Evolutionary conservation across 1,140 invertebrate genomes (phyloP), one percentile per base, ranked within the genome.

Genomic region (Drosophila leontia): DNA sequence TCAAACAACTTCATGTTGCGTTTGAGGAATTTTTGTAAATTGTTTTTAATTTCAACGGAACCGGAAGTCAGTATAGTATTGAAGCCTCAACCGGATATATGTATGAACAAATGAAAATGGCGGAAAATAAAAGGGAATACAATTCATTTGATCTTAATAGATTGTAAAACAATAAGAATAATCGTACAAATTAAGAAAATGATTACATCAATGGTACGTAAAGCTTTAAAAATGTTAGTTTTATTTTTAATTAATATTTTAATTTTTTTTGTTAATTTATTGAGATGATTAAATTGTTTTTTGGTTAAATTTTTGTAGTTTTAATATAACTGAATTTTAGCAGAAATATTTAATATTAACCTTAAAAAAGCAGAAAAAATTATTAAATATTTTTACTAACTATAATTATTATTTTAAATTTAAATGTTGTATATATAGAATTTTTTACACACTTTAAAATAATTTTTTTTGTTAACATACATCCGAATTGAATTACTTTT

Each of bases 11-110:
- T 55, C 6, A 29, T 19, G 47, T 60, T 62, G 35, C 35, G 12
- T 57, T 64, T 26, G 15, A 26, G 61, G 51, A 64, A 57, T 64
- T 57, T 64, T 62, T 64, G n/a, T 13, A 34, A 57, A 64, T 64
- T 64, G 61, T 55, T 56, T 9, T 39, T 35, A 17, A 29, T 17
- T 62, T 17, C 12, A 17, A 17, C 9, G 7, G 23, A 26, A 37
- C 8, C 6, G 34, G 8, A 39, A 39, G 19, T 37, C 13, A 9
- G 13, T 23, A 23, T 12, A 12, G 0, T 37, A 37, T 6, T 11
- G 11, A 32, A 50, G 15, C 34, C 34, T 55, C 34, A 55, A 19
- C 0, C 2, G 1, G 19, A 44, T 15, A 44, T 29, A 15, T 48
- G 23, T 4, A 8, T 48, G 23, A 2, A 1, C 7, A 59, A 45